Conservation (phyloP, 2,888 invertebrate species). For the Drosophila borborema region DNA sequence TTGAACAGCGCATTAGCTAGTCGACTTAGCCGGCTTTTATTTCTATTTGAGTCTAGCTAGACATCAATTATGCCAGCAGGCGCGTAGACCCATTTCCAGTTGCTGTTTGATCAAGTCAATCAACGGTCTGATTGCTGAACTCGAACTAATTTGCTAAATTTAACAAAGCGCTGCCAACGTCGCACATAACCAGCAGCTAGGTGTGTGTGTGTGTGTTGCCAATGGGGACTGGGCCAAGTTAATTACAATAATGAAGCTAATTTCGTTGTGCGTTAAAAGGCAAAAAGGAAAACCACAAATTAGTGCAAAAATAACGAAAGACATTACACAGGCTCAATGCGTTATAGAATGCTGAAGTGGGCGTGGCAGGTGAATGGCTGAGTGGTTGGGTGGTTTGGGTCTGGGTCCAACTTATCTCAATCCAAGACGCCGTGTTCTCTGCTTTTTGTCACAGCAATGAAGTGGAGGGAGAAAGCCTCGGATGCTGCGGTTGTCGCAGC, state of each 20-base stretch:
- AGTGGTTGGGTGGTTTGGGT: conserved; percentile 8
- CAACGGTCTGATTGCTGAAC: conserved; percentile 41
- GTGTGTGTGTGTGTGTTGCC: conserved; percentile 12
- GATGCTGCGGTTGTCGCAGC: conserved; percentile 31
- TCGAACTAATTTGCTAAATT: conserved; percentile 62
- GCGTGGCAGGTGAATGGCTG: neutral
- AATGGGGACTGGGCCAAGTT: conserved; percentile 56
- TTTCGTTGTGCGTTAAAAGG: conserved; percentile 56
- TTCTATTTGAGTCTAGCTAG: conserved; percentile 20
- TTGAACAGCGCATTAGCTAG: conserved; percentile 3
- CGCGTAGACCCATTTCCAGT: conserved; percentile 4
- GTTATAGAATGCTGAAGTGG: neutral
- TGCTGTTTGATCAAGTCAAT: conserved; percentile 41
- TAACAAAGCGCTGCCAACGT: conserved; percentile 43
- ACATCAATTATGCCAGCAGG: conserved; percentile 30
- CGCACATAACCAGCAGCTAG: neutral
- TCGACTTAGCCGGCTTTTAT: neutral
- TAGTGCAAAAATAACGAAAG: conserved; percentile 58
- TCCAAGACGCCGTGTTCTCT: conserved; percentile 54
- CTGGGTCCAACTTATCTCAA: conserved; percentile 60
- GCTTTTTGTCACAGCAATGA: conserved; percentile 51
- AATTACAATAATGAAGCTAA: conserved; percentile 73
- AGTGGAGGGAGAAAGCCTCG: neutral
- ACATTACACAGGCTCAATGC: conserved; percentile 37
- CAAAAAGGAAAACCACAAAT: conserved; percentile 68